Evolutionary conservation across 2,113 vertebrate species (phyloP), one percentile per base, ranked within the genome.

Genomic region (Centropus unirufus): DNA sequence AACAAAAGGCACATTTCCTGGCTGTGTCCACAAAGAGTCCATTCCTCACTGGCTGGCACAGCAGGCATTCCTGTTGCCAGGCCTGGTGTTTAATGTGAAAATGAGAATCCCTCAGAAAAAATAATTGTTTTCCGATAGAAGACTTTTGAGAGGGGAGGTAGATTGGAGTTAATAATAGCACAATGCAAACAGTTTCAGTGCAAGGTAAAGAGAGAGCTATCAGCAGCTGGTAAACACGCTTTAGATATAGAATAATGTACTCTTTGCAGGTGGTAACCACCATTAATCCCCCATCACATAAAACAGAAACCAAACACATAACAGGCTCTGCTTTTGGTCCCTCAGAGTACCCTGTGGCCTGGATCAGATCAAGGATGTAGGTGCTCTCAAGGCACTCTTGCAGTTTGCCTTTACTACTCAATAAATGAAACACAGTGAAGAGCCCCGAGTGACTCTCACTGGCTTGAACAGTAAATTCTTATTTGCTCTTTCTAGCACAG

Each of bases 1-100:
- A 81, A 95, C 92, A 97, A 97, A 94, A 81, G 89, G 61, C 72
- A 88, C 88, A 79, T 86, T 94, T 93, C 93, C 95, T 95, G 89
- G 42, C 17, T 59, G 57, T 39, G 68, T 74, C 70, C 83, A 93
- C 95, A 95, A 95, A 96, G 78, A 83, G 73, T 59, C 83, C 49
- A 85, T 95, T 95, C 85, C 77, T 85, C 42, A 67, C 27, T 62
- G 64, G 67, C 72, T 82, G 73, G 73, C 86, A 92, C 79, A 79
- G 64, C 3, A 39, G 66, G 44, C 83, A 51, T 84, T 92, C 0
- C 0, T 63, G 84, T 75, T 89, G 34, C 75, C 40, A 26, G n/a
- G 62, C 1, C 6, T 26, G 2, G 39, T 19, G 51, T 86, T 59
- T 46, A 11, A 69, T 19, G 30, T 74, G 61, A 90, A 95, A 91